Conservation (phyloP, 1,140 invertebrate species). For the Euwallacea similis region DNA sequence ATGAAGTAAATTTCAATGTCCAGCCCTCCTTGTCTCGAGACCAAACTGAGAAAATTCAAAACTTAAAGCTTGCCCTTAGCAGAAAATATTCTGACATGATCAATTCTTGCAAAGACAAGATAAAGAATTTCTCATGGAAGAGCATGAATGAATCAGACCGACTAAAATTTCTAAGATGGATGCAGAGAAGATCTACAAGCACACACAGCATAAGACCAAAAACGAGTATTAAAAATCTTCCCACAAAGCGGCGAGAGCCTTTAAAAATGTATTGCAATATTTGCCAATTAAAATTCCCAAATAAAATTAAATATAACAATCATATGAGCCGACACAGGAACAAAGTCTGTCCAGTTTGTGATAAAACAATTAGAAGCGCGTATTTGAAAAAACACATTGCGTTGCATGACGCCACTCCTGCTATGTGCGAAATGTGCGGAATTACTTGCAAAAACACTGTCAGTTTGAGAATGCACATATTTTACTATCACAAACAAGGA, state of each 20-base stretch:
- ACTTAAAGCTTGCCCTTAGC: conserved; percentile 9
- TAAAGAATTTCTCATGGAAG: conserved; percentile 14
- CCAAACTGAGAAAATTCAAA: conserved; percentile 17
- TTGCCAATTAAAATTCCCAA: conserved; percentile 34
- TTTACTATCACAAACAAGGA: conserved; percentile 42
- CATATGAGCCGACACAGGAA: conserved; percentile 42
- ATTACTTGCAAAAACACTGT: conserved; percentile 43
- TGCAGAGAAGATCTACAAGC: conserved; percentile 5
- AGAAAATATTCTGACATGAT: conserved; percentile 14
- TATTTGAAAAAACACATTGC: conserved; percentile 44
- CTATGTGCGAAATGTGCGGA: conserved; percentile 44
- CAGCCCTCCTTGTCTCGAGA: not conserved
- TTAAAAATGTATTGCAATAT: conserved; percentile 31
- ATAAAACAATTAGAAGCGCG: conserved; percentile 32
- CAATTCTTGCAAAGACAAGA: conserved; percentile 21
- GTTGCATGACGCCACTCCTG: conserved; percentile 38
- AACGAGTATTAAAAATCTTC: conserved; percentile 5
- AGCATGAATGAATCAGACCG: conserved; percentile 20
- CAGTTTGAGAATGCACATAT: conserved; percentile 44
- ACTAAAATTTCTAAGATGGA: conserved; percentile 12
- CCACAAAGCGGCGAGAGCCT: conserved; percentile 9
- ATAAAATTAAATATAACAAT: conserved; percentile 32
- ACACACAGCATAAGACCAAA: not conserved
- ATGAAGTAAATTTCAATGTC: too few species aligned
- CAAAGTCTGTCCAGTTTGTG: conserved; percentile 39